These are phyloP conservation scores for Acanthaster planci DNA, from an alignment of 35 echinoderm and acorn worm species.

Conservation along the genomic window DNA sequence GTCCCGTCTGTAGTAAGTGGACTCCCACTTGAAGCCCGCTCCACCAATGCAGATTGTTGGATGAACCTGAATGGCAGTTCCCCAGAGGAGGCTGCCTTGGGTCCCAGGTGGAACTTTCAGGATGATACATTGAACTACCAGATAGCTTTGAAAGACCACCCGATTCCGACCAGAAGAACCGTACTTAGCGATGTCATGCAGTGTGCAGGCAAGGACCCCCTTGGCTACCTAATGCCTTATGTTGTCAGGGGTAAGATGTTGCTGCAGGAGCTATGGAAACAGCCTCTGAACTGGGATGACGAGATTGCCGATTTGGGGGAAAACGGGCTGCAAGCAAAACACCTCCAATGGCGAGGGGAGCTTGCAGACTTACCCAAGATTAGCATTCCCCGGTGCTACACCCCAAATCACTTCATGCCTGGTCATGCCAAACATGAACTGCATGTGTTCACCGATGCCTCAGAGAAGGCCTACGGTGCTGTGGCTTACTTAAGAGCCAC, in stretches of 20 bases:
- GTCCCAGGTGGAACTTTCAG: background rate
- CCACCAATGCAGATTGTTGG: background rate
- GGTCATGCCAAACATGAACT: background rate
- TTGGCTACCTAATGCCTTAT: conserved; percentile 1
- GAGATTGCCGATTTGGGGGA: too few species aligned
- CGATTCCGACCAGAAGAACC: background rate
- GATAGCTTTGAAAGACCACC: background rate
- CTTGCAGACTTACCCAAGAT: too few species aligned
- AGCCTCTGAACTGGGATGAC: too few species aligned
- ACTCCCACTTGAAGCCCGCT: background rate
- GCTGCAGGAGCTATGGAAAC: conserved; percentile 28
- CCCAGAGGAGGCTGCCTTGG: background rate
- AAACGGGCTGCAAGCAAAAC: too few species aligned
- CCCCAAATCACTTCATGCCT: too few species aligned
- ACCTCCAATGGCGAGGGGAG: too few species aligned
- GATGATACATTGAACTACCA: conserved; percentile 9
- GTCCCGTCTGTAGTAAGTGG: background rate
- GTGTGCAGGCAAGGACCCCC: too few species aligned
- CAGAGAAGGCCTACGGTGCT: conserved; percentile 18
- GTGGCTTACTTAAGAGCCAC: conserved; percentile 10
- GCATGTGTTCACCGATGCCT: conserved; percentile 23
- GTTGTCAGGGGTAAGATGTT: conserved; percentile 6
- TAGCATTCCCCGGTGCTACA: too few species aligned
- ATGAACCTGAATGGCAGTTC: background rate
- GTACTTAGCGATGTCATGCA: background rate